Conservation (phyloP, 2,888 invertebrate genomes). For the Plagiodera versicolora region DNA sequence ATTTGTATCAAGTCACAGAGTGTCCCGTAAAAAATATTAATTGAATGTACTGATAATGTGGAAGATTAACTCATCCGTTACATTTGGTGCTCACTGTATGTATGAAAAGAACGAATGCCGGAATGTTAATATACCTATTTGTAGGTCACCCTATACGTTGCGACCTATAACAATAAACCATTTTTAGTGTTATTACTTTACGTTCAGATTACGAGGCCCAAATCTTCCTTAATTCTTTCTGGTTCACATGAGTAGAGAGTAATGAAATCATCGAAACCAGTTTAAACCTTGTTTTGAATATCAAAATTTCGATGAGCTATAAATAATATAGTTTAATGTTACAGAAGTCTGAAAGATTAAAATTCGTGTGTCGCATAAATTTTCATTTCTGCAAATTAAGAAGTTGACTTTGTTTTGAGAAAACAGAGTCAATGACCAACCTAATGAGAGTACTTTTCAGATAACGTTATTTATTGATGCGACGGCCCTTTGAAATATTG, state of each 20-base stretch:
- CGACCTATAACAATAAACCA: background rate
- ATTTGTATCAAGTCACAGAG: too few relatives aligned
- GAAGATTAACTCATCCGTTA: too few relatives aligned
- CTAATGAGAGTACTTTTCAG: background rate
- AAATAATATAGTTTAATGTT: conserved; percentile 19
- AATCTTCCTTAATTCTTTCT: background rate
- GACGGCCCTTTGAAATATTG: too few relatives aligned
- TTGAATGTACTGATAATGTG: too few relatives aligned
- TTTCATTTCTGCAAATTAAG: conserved; percentile 15
- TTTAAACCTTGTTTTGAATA: conserved; percentile 20
- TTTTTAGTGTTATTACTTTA: conserved; percentile 7
- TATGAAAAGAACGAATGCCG: background rate
- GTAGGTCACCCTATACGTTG: background rate
- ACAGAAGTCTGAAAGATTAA: conserved; percentile 9
- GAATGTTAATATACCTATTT: background rate
- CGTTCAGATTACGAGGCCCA: background rate
- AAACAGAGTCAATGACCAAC: conserved; percentile 15
- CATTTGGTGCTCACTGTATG: too few relatives aligned
- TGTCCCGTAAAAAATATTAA: too few relatives aligned
- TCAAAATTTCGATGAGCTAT: conserved; percentile 16
- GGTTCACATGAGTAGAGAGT: conserved; percentile 6
- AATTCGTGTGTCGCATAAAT: conserved; percentile 12
- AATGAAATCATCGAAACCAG: conserved; percentile 19
- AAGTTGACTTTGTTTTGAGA: background rate
- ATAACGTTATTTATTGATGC: background rate